Percentiles rank a stretch among this genome's conserved stretches.
Conservation (phyloP, 2,113 vertebrate species). For the Thunnus maccoyii region DNA sequence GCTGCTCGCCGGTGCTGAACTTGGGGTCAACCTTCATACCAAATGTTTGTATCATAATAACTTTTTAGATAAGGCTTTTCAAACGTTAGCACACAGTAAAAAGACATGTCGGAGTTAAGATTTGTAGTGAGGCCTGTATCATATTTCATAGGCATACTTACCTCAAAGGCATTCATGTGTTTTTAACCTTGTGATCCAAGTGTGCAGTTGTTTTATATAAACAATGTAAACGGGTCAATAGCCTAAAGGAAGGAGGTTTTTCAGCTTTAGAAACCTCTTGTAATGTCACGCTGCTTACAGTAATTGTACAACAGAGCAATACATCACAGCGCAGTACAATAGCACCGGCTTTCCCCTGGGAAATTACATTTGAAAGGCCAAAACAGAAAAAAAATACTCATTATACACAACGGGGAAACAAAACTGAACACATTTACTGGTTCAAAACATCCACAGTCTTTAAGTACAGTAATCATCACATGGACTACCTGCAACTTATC, state of each 20-base stretch:
- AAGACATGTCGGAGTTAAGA: neutral
- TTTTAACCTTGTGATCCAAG: conserved; percentile 27
- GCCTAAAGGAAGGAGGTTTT: conserved; percentile 27
- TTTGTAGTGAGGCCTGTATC: neutral
- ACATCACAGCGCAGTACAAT: conserved; percentile 44
- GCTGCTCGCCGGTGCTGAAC: conserved; percentile 1
- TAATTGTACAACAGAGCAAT: conserved; percentile 52
- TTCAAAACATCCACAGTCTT: neutral
- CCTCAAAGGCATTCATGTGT: conserved; percentile 27
- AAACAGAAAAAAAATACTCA: conserved; percentile 24
- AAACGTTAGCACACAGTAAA: neutral
- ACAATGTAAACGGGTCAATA: conserved; percentile 17
- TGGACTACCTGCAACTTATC: neutral
- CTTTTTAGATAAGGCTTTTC: too few species aligned
- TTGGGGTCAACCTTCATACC: too few species aligned
- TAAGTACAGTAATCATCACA: neutral
- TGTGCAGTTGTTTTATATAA: conserved; percentile 5
- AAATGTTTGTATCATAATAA: too few species aligned
- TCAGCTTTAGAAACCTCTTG: conserved; percentile 44
- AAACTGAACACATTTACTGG: conserved; percentile 5
- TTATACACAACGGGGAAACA: conserved; percentile 19
- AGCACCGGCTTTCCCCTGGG: conserved; percentile 19
- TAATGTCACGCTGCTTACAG: conserved; percentile 40
- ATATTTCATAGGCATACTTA: conserved; percentile 3
- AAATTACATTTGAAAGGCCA: conserved; percentile 64